Evolutionary conservation across 2,888 invertebrate species (phyloP), one percentile per base, ranked within the genome.

Genomic region (Nipponacmea schrenckii): DNA sequence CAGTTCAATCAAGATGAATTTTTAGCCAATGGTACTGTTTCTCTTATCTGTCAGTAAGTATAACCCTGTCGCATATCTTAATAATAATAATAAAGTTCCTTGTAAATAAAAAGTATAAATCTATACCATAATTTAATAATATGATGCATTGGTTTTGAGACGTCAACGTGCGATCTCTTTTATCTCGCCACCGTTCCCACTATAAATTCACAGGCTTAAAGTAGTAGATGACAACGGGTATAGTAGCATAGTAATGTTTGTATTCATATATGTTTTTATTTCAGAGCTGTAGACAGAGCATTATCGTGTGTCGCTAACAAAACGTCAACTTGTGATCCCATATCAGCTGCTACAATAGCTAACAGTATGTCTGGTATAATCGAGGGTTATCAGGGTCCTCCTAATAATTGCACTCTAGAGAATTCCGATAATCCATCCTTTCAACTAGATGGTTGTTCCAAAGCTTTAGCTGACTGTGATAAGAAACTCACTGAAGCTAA

Each of bases 281-380:
- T 39, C 39, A 39, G 39, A 39, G 39, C 39, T 39, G 39, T 39
- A 8, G 39, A 39, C 8, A 56, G 56, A 56, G 17, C 56, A n/a
- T n/a, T 56, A 24, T 7, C 20, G 8, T 56, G 56, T 56, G 12
- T 56, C 24, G 56, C 56, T 14, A 56, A 56, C 24, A 56, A 7
- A 20, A 56, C 56, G n/a, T 56, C 56, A 20, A 8, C 24, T 20
- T 56, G 56, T 56, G 56, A 56, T 56, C 56, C 56, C 5, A 56
- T 56, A 56, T 56, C 56, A 7, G 20, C 56, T 3, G 56, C 56
- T 56, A n/a, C 56, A 20, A n/a, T 56, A 10, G 56, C 56, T 24
- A n/a, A 56, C 20, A 56, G 56, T 56, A 56, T 56, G 56, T 8
- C 56, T n/a, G 56, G 24, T 56, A 56, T 56, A 20, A 56, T 56